Conservation (phyloP, 2,113 vertebrate genomes). For the Peromyscus leucopus region DNA sequence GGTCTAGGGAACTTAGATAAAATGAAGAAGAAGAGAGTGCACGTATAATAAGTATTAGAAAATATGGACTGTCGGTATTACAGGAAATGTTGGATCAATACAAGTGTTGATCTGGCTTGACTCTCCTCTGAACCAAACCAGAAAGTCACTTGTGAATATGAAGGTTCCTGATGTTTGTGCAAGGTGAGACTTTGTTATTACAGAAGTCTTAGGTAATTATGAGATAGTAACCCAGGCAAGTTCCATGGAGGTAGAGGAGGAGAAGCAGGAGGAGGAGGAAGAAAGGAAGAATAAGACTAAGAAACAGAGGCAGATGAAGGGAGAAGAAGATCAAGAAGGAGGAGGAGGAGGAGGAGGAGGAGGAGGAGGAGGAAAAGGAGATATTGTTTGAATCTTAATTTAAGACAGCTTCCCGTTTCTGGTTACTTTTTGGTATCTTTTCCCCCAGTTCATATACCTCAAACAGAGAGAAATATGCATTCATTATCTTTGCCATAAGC, state of each 20-base stretch:
- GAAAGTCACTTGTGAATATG: not conserved
- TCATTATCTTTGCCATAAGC: slow-evolving; percentile 60
- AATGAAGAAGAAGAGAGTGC: not conserved
- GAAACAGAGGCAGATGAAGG: too few relatives aligned
- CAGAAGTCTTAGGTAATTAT: not conserved
- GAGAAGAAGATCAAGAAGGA: not conserved
- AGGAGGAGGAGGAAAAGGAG: not conserved
- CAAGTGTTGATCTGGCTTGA: not conserved
- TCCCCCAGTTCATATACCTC: slow-evolving; percentile 3
- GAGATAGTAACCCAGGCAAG: not conserved
- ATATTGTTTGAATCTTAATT: slow-evolving; percentile 20
- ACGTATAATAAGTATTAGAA: not conserved
- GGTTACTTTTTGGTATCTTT: not conserved
- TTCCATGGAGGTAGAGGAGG: not conserved
- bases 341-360: not conserved
- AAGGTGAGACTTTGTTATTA: not conserved
- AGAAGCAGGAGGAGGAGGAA: too few relatives aligned
- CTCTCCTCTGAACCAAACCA: not conserved
- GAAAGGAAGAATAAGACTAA: too few relatives aligned
- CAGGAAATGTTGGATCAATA: not conserved
- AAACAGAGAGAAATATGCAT: slow-evolving; percentile 33
- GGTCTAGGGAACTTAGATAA: not conserved
- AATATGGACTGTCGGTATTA: not conserved
- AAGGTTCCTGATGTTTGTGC: not conserved
- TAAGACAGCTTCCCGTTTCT: not conserved